phyloP scores from a whole-genome alignment of 2,888 invertebrate genomes.

The Heteromyza rotundicornis region DNA sequence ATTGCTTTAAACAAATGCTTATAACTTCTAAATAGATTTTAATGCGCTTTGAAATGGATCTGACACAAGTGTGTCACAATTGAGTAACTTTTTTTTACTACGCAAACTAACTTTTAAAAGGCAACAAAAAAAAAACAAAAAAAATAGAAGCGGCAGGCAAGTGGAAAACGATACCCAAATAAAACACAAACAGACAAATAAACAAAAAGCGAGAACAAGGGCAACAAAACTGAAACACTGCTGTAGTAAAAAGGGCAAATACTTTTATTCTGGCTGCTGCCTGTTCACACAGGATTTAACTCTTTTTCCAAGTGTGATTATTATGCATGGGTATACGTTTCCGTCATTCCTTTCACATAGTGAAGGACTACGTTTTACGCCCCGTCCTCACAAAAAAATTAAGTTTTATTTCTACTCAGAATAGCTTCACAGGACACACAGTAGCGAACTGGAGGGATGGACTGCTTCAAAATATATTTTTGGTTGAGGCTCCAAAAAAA shows the following conservation, averaged over 20 bases:
- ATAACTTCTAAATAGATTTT: conserved; percentile 39
- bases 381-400: no score
- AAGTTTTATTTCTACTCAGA: no score
- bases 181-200: background rate
- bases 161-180: background rate
- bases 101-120: conserved; percentile 4
- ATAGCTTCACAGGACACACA: no score
- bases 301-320: background rate
- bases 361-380: no score
- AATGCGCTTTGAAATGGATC: conserved; percentile 45
- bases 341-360: background rate
- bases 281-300: background rate
- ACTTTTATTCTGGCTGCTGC: background rate
- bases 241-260: background rate
- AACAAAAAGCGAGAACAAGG: background rate
- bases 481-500: no score
- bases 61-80: conserved; percentile 22
- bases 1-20: conserved; percentile 17
- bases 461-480: no score
- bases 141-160: background rate
- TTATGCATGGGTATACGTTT: background rate
- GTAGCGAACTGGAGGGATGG: no score
- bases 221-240: background rate
- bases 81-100: background rate
- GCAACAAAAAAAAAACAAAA: conserved; percentile 29